phyloP scores from a whole-genome alignment of 2,888 invertebrate species.

The Nomada flava region DNA sequence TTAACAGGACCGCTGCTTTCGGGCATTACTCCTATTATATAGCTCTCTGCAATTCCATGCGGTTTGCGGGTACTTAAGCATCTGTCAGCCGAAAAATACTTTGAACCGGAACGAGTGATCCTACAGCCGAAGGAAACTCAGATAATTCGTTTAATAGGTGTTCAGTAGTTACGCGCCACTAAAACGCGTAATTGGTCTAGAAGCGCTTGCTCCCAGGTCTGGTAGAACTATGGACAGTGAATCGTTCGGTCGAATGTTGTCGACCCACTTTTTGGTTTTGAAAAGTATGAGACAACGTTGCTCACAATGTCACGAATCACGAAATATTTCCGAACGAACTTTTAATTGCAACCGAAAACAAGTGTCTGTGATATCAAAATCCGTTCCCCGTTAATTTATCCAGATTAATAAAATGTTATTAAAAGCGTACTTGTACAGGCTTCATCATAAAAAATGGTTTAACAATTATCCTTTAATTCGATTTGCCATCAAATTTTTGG shows the following conservation, averaged over 20 bases:
- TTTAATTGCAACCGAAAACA: neutral
- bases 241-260: constrained; percentile 1
- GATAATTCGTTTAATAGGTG: constrained; percentile 13
- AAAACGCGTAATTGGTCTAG: constrained; percentile 20
- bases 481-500: too few species aligned
- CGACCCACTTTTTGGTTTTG: constrained; percentile 22
- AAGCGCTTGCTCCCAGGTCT: neutral
- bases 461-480: too few species aligned
- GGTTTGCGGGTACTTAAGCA: neutral
- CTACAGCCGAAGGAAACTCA: neutral
- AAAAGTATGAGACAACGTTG: neutral
- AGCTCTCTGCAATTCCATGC: neutral
- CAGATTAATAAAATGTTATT: too few species aligned
- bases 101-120: neutral
- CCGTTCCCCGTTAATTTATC: neutral
- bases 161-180: constrained; percentile 10
- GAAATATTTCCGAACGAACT: neutral
- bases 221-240: neutral
- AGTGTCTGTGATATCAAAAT: neutral
- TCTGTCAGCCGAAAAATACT: neutral
- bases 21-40: too few species aligned
- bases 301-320: neutral
- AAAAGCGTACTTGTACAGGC: too few species aligned
- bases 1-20: too few species aligned
- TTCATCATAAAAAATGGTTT: too few species aligned